phyloP scores from a whole-genome alignment of 2,888 invertebrate species.

The Panorpa germanica region DNA sequence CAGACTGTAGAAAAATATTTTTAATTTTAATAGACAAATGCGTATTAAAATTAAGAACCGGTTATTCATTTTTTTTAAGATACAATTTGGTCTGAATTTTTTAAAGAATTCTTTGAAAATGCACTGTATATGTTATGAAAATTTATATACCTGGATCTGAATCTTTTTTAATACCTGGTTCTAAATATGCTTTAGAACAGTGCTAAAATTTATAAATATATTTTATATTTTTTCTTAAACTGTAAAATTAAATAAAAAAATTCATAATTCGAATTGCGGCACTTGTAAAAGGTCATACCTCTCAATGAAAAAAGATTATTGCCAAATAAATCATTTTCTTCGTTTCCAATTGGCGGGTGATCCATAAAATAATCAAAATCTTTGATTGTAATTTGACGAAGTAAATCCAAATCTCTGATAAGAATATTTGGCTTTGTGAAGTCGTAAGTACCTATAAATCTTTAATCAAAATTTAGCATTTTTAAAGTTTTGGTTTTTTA shows the following conservation, averaged over 20 bases:
- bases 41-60: too few relatives aligned
- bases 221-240: constrained; percentile 19
- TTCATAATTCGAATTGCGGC: constrained; percentile 1
- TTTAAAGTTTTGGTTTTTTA: background rate
- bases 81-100: too few relatives aligned
- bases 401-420: constrained; percentile 18
- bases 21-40: too few relatives aligned
- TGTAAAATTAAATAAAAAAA: constrained; percentile 4
- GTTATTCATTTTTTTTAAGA: too few relatives aligned
- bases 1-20: constrained; percentile 5
- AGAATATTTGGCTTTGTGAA: constrained; percentile 16
- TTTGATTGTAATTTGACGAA: constrained; percentile 17
- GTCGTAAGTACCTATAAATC: constrained; percentile 16
- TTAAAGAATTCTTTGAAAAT: too few relatives aligned
- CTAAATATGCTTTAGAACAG: too few relatives aligned
- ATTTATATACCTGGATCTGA: too few relatives aligned
- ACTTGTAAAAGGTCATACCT: too few relatives aligned
- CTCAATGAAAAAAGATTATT: constrained; percentile 17
- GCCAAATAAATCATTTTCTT: constrained; percentile 17
- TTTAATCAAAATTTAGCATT: constrained; percentile 3
- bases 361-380: too few relatives aligned
- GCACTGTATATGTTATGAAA: too few relatives aligned
- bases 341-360: constrained; percentile 16
- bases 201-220: too few relatives aligned
- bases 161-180: too few relatives aligned